phyloP scores from a whole-genome alignment of 2,888 invertebrate genomes.

The Lobophora halterata region DNA sequence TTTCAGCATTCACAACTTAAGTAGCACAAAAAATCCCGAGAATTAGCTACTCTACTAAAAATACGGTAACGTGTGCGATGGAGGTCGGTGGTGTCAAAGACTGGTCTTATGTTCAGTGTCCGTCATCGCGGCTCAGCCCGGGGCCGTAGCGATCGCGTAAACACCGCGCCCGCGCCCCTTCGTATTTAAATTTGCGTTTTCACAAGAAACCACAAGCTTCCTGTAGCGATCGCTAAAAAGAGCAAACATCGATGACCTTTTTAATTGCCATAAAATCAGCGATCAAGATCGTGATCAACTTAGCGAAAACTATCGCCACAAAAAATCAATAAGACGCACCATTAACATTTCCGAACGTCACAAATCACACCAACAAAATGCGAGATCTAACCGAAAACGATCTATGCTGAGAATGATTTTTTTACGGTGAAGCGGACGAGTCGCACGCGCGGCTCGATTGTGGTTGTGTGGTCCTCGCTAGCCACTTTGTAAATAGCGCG shows the following conservation, averaged over 20 bases:
- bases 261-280: slow-evolving; percentile 28
- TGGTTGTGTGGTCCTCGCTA: slow-evolving; percentile 80
- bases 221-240: slow-evolving; percentile 27
- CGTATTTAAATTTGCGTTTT: slow-evolving; percentile 60
- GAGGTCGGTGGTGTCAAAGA: slow-evolving; percentile 69
- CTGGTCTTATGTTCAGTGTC: slow-evolving; percentile 63
- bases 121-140: slow-evolving; percentile 53
- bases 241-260: slow-evolving; percentile 19
- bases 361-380: slow-evolving; percentile 80
- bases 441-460: slow-evolving; percentile 80
- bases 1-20: too few relatives aligned
- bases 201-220: slow-evolving; percentile 40
- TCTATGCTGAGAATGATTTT: slow-evolving; percentile 75
- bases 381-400: slow-evolving; percentile 78
- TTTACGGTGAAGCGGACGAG: slow-evolving; percentile 66
- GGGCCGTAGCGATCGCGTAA: slow-evolving; percentile 61
- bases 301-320: slow-evolving; percentile 37
- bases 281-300: slow-evolving; percentile 18
- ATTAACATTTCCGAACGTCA: slow-evolving; percentile 78
- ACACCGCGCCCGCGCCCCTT: slow-evolving; percentile 48
- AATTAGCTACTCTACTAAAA: slow-evolving; percentile 39
- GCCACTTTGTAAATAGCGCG: slow-evolving; percentile 82
- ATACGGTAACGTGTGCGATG: slow-evolving; percentile 54
- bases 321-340: slow-evolving; percentile 65
- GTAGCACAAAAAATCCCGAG: neutral